Base-by-base conservation (phyloP, 2,888 invertebrate genomes). In the Carcina quercana region DNA sequence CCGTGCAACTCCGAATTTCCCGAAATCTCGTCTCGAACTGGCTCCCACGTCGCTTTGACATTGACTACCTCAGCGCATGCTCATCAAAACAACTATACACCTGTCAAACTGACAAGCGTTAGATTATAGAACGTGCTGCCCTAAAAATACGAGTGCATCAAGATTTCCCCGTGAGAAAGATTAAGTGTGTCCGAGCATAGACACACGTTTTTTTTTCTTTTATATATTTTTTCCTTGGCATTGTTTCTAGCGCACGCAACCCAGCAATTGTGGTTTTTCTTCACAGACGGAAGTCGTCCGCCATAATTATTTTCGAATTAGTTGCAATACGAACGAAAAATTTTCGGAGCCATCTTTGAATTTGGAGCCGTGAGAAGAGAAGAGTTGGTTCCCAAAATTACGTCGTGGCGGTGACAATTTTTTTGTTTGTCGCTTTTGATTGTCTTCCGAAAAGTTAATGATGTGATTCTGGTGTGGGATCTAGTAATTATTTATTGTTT, bases 271-370 rank as follows among this genome's bases (percentile, higher is more conserved):
- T 54, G 59, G 65, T 73, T 74, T 73, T 72, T 71, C 68, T 55
- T 53, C 53, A 37, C 40, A 65, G 63, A 55, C 75, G 79, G 80
- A 79, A 79, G 76, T 65, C 52, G 49, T 35, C 45, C 40, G 43
- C 47, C 56, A 55, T 69, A 73, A 79, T 80, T 80, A 80, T 79
- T 59, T 79, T 71, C 70, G 61, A 70, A 80, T 80, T 79, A 79
- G 70, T 64, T 60, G 63, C 66, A 65, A 70, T 69, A 59, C 57
- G n/a, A n/a, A n/a, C n/a, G n/a, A n/a, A 60, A 54, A 59, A 64
- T 59, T 64, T 71, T 62, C 51, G 31, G 31, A 25, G 32, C 24
- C 28, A 28, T 32, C 32, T 32, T 21, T 3, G 11, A 15, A 22
- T 21, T 10, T 10, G 27, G 19, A 11, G 22, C 20, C 32, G 32